Conservation (phyloP, 2,113 vertebrate species). For the Podarcis cretensis region DNA sequence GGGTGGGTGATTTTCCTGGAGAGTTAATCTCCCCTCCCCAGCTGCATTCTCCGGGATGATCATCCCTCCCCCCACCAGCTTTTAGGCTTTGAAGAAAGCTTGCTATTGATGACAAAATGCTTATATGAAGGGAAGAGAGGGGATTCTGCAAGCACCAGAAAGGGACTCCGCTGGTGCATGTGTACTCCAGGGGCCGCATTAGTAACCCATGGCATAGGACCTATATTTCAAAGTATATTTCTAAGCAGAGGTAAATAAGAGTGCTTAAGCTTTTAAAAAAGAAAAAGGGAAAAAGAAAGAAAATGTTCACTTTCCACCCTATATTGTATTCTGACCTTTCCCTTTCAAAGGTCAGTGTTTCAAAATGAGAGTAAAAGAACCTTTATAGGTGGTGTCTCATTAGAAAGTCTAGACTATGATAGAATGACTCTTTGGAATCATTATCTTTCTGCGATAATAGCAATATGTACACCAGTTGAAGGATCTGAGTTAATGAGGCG, state of each 20-base stretch:
- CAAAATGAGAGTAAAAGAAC: neutral
- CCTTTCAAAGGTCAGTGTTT: neutral
- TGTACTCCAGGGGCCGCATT: neutral
- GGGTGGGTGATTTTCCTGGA: too few species aligned
- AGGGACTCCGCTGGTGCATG: neutral
- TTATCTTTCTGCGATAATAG: slow-evolving; percentile 19
- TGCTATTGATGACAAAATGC: neutral
- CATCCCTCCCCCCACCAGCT: neutral
- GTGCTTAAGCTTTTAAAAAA: neutral
- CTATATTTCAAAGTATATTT: neutral
- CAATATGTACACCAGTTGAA: slow-evolving; percentile 14
- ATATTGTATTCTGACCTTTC: neutral
- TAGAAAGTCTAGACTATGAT: slow-evolving; percentile 22
- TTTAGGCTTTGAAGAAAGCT: too few species aligned
- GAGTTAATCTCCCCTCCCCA: too few species aligned
- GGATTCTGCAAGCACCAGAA: neutral
- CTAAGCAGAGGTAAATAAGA: neutral
- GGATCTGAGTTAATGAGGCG: slow-evolving; percentile 18
- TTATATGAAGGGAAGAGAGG: neutral
- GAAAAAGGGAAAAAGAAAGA: neutral
- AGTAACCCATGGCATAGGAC: neutral
- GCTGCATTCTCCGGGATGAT: too few species aligned
- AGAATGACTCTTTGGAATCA: slow-evolving; percentile 14
- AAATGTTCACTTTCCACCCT: neutral
- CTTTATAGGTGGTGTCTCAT: slow-evolving; percentile 7